Evolutionary conservation across 1,140 invertebrate genomes (phyloP).

Genomic region (Theocolax elegans): DNA sequence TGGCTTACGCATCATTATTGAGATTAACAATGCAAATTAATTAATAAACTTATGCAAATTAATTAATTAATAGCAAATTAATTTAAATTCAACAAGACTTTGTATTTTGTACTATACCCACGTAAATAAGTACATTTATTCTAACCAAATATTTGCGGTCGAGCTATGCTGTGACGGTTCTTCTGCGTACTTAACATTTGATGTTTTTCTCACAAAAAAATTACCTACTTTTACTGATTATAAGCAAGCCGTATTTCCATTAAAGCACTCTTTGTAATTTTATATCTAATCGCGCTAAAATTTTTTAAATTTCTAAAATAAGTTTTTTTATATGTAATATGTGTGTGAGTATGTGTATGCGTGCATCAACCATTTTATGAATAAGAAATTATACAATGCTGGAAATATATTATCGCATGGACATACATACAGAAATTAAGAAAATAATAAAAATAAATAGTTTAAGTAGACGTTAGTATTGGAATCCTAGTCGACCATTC

Average conservation of each 20-base stretch:
- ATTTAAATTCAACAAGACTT: neutral
- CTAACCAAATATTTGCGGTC: slow-evolving; percentile 21
- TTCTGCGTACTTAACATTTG: neutral
- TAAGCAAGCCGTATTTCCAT: neutral
- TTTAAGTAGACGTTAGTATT: neutral
- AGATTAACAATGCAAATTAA: neutral
- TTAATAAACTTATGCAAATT: neutral
- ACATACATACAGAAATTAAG: too few species aligned
- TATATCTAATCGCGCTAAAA: too few species aligned
- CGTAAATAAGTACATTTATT: slow-evolving; percentile 8
- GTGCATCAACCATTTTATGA: too few species aligned
- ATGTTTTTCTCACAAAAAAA: slow-evolving; percentile 1
- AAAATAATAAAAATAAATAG: neutral
- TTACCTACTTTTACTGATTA: slow-evolving; percentile 18
- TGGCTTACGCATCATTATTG: neutral
- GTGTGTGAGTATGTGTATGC: too few species aligned
- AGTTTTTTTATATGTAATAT: too few species aligned
- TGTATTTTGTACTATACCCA: neutral
- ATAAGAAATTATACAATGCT: too few species aligned
- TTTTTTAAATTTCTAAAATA: too few species aligned
- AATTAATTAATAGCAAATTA: neutral
- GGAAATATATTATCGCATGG: too few species aligned
- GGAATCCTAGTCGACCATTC: slow-evolving; percentile 19
- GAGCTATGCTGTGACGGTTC: too few species aligned
- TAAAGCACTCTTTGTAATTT: neutral